Conservation (phyloP, 1,140 invertebrate genomes). For the Drosophila repleta region DNA sequence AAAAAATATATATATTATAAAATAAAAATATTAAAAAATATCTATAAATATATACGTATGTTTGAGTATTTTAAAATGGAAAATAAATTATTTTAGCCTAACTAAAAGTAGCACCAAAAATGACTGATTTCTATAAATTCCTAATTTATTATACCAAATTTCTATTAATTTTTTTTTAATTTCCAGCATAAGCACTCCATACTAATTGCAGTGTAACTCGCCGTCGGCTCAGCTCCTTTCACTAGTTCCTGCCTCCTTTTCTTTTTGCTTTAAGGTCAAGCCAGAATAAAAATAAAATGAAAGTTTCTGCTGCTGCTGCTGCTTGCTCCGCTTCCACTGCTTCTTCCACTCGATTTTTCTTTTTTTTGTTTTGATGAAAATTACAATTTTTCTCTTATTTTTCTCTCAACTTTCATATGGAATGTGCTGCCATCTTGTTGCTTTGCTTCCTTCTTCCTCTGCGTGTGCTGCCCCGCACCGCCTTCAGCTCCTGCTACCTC, state of each 20-base stretch:
- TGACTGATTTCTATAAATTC: too few relatives aligned
- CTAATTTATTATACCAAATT: background rate
- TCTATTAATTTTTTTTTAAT: background rate
- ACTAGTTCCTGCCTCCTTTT: background rate
- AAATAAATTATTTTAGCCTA: too few relatives aligned
- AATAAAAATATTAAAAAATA: too few relatives aligned
- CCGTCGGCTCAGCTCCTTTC: background rate
- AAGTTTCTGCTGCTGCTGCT: slow-evolving; percentile 14
- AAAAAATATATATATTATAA: too few relatives aligned
- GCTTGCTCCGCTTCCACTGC: background rate
- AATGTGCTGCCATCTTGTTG: slow-evolving; percentile 74
- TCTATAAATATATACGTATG: too few relatives aligned
- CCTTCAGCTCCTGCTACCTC: slow-evolving; percentile 8
- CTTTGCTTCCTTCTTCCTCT: slow-evolving; percentile 53
- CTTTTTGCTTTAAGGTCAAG: slow-evolving; percentile 68
- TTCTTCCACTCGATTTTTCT: slow-evolving; percentile 7
- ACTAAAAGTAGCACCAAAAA: too few relatives aligned
- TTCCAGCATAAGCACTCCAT: background rate
- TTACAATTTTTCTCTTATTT: slow-evolving; percentile 80
- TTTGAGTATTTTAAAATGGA: too few relatives aligned
- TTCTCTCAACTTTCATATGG: slow-evolving; percentile 75
- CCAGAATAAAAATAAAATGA: slow-evolving; percentile 74
- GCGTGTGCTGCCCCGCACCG: too few relatives aligned
- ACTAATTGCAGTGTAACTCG: background rate
- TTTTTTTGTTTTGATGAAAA: slow-evolving; percentile 72